Percentiles rank a stretch among this genome's conserved stretches.
phyloP scores from a whole-genome alignment of 2,113 vertebrate species.

The Corythornis cristatus region DNA sequence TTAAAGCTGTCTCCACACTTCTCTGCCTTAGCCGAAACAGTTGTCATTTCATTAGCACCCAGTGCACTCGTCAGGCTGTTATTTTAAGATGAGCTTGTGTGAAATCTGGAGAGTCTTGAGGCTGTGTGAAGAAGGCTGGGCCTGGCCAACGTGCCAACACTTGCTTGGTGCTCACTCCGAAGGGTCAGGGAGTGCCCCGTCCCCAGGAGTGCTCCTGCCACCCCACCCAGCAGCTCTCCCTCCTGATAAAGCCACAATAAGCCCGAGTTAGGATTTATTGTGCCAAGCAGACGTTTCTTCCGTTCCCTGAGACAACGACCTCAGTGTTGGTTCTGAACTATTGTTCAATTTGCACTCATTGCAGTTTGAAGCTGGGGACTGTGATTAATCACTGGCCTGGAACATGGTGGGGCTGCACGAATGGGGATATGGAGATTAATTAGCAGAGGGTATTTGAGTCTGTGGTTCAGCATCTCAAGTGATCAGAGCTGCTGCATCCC shows the following conservation, averaged over 20 bases:
- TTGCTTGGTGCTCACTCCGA: fast-evolving
- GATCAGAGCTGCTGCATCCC: not conserved
- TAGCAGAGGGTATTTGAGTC: not conserved
- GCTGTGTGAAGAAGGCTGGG: fast-evolving
- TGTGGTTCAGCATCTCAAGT: not conserved
- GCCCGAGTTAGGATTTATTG: not conserved
- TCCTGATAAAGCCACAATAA: not conserved
- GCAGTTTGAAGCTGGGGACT: not conserved
- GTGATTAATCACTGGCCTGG: not conserved
- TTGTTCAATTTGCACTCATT: slow-evolving; percentile 7
- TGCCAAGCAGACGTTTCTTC: not conserved
- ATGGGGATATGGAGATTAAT: not conserved
- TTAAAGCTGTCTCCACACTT: not conserved
- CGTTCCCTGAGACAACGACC: not conserved
- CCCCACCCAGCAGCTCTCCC: not conserved
- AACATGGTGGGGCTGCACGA: not conserved
- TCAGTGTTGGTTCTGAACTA: slow-evolving; percentile 8
- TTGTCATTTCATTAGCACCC: slow-evolving; percentile 1
- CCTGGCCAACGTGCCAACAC: fast-evolving
- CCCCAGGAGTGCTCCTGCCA: not conserved
- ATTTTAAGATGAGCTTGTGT: not conserved
- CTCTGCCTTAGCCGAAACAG: not conserved
- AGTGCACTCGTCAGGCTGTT: not conserved
- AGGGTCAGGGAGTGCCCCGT: not conserved
- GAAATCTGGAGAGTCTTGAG: not conserved